Evolutionary conservation across 2,113 vertebrate genomes (phyloP), one percentile per base, ranked within the genome.

Genomic region (Notothenia rossii): DNA sequence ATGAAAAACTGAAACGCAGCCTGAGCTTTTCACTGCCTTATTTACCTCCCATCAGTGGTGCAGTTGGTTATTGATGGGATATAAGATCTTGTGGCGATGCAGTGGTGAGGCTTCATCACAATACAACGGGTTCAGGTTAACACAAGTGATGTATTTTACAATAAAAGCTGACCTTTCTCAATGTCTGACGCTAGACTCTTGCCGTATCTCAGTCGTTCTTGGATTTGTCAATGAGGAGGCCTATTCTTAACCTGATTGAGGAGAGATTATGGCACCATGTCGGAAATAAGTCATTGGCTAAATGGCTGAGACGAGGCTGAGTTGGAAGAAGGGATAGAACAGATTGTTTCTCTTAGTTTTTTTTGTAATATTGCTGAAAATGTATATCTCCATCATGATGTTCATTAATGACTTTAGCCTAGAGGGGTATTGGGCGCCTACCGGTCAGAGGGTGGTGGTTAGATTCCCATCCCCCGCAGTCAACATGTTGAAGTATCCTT

Each of bases 231-330:
- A 10, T 55, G 25, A 66, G 51, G 17, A n/a, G 60, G 62, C 62
- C 58, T 60, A 45, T 51, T 67, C 22, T 65, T 67, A 49, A 59
- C 12, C 65, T 55, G 63, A 18, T 54, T 58, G 49, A 65, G 56
- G 60, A 58, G 49, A 66, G 46, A 68, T 36, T 8, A 46, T 59
- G 15, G 0, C 10, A 51, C 14, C 54, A 55, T 61, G 48, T n/a
- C 54, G 43, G 75, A 72, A 68, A 84, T 73, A 71, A 81, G 53
- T 81, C 61, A 46, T 50, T 60, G 50, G 29, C 3, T 49, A 49
- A 79, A 36, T 54, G 71, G 46, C 22, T 25, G 25, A 25, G 25
- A 25, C 25, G 25, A 25, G 25, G 25, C 25, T 45, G 60, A 68
- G 71, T 29, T 29, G 29, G 29, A 29, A 29, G 29, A 29, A 29